Conservation (phyloP, 2,113 vertebrate genomes). For the Brienomyrus longianalis region DNA sequence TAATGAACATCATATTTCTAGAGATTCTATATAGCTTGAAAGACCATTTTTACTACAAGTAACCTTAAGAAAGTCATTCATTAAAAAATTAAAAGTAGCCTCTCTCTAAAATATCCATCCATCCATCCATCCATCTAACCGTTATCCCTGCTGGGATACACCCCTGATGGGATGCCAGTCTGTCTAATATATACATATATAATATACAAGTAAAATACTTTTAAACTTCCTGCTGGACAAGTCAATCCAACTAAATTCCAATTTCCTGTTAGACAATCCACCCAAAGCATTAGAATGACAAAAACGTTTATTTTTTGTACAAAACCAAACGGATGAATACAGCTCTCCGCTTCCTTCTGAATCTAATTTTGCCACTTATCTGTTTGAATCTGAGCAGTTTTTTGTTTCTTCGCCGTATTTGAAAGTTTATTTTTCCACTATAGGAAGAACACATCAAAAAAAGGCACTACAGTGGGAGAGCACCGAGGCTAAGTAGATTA, state of each 20-base stretch:
- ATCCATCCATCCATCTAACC: neutral
- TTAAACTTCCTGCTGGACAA: neutral
- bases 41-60: neutral
- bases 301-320: conserved; percentile 5
- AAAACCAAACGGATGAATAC: conserved; percentile 21
- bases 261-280: neutral
- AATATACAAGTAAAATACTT: neutral
- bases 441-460: conserved; percentile 70
- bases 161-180: neutral
- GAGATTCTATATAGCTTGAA: neutral
- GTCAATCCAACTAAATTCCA: neutral
- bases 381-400: conserved; percentile 62
- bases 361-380: conserved; percentile 79
- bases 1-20: neutral
- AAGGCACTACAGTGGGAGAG: conserved; percentile 77
- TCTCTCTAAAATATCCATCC: neutral
- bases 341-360: conserved; percentile 48
- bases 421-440: conserved; percentile 72
- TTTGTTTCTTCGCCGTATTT: conserved; percentile 61
- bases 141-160: neutral
- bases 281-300: neutral
- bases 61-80: neutral
- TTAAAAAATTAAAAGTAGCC: neutral
- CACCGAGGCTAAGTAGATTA: conserved; percentile 77
- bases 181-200: neutral